These are phyloP conservation scores for Stratiomys singularior DNA, from an alignment of 2,888 invertebrate genomes.

Conservation along the genomic window DNA sequence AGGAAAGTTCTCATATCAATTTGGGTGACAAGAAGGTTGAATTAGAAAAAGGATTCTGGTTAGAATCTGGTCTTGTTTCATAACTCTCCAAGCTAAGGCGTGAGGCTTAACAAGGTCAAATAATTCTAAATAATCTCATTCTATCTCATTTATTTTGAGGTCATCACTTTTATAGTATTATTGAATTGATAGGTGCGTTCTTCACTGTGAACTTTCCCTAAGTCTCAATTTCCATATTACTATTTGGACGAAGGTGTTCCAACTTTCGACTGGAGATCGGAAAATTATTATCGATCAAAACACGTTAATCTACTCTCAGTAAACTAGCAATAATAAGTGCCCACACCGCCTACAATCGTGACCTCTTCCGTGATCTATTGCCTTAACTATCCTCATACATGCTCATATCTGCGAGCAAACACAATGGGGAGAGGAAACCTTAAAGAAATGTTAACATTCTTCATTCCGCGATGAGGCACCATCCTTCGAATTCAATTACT, in stretches of 20 bases:
- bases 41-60: too few relatives aligned
- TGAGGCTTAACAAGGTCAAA: too few relatives aligned
- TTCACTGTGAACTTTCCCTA: too few relatives aligned
- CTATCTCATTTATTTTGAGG: too few relatives aligned
- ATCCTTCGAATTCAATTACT: constrained; percentile 44
- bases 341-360: constrained; percentile 39
- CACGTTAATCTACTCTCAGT: constrained; percentile 38
- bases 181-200: too few relatives aligned
- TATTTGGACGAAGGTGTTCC: neutral
- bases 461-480: constrained; percentile 25
- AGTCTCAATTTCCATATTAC: neutral
- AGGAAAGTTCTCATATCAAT: too few relatives aligned
- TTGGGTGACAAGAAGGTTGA: too few relatives aligned
- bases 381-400: constrained; percentile 1
- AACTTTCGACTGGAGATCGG: constrained; percentile 15
- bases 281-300: constrained; percentile 36
- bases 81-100: too few relatives aligned
- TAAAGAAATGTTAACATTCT: constrained; percentile 10
- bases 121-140: too few relatives aligned
- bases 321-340: constrained; percentile 38
- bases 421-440: neutral
- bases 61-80: too few relatives aligned
- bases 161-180: too few relatives aligned
- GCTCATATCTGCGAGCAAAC: neutral
- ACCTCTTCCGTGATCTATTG: constrained; percentile 36